Conservation (phyloP, 2,113 vertebrate species). For the Orthonyx spaldingii region DNA sequence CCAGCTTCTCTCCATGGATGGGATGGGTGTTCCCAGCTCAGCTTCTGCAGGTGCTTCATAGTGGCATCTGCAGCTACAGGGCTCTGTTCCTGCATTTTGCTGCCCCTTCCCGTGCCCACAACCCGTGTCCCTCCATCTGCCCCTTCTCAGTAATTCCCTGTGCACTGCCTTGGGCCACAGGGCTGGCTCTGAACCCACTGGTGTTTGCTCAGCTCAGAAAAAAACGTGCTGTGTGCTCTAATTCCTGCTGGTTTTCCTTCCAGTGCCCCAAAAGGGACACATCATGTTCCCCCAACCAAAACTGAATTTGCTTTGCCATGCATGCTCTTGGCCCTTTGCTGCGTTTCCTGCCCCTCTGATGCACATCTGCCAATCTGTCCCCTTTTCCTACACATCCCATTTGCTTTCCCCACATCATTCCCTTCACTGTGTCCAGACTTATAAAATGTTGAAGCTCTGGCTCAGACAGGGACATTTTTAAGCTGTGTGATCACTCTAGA, state of each 20-base stretch:
- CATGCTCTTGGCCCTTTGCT: neutral
- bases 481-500: neutral
- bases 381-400: neutral
- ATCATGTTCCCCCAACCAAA: neutral
- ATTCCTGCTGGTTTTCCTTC: neutral
- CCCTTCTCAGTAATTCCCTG: neutral
- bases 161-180: accelerated
- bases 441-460: neutral
- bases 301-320: neutral
- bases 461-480: neutral
- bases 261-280: neutral
- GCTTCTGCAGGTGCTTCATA: neutral
- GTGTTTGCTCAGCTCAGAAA: neutral
- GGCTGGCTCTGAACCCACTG: neutral
- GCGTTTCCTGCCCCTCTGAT: neutral
- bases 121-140: accelerated
- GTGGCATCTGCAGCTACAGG: neutral
- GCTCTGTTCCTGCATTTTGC: neutral
- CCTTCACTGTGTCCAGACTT: neutral
- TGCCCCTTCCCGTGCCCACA: neutral
- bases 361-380: neutral
- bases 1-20: neutral
- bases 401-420: neutral
- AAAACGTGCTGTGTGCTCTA: neutral
- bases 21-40: neutral